A percentile compares a stretch with the other conserved stretches of the same genome.
These are phyloP conservation scores for Calidris pugnax DNA, from an alignment of 2,113 vertebrate genomes.

Conservation along the genomic window DNA sequence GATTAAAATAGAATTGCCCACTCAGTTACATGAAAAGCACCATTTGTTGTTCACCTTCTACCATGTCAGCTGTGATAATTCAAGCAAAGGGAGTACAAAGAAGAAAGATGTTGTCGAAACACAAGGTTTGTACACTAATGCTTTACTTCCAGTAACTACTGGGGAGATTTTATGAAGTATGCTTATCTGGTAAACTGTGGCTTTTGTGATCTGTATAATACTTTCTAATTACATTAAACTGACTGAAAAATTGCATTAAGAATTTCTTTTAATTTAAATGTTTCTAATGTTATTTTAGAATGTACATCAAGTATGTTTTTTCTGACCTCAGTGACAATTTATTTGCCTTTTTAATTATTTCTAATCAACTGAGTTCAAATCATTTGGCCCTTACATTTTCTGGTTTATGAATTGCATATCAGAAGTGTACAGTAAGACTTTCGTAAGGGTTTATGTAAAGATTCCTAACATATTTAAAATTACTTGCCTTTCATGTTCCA, in stretches of 20 bases:
- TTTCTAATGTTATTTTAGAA: neutral
- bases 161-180: neutral
- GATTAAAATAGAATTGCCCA: slow-evolving; percentile 96
- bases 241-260: neutral
- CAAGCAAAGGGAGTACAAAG: slow-evolving; percentile 96
- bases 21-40: slow-evolving; percentile 93
- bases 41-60: slow-evolving; percentile 96
- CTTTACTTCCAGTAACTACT: neutral
- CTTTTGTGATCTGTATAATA: neutral
- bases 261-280: neutral
- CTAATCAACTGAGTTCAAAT: neutral
- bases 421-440: neutral
- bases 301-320: neutral
- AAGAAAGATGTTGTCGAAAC: slow-evolving; percentile 91
- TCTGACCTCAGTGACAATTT: neutral
- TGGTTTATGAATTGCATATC: neutral
- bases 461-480: neutral
- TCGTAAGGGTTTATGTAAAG: neutral
- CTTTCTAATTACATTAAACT: neutral
- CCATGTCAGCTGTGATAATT: slow-evolving; percentile 96
- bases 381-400: neutral
- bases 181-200: neutral
- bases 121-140: slow-evolving; percentile 79
- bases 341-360: neutral
- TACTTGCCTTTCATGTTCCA: neutral